Evolutionary conservation across 2,888 invertebrate genomes (phyloP), one percentile per base, ranked within the genome.

Genomic region (Cantharis rufa): DNA sequence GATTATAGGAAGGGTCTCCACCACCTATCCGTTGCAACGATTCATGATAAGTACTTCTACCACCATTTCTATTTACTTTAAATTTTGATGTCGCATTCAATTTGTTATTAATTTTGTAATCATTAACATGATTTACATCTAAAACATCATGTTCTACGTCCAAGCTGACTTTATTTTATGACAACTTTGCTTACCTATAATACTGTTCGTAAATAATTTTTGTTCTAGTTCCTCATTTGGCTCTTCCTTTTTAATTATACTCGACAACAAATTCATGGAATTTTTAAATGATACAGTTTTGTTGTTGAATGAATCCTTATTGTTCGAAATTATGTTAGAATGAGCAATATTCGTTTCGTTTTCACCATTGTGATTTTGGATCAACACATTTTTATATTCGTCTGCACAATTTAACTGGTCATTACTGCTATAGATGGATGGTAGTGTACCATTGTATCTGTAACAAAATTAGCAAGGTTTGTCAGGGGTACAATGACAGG

Each of bases 151-250:
- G 24, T 13, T 16, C 13, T 32, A 32, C 5, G 32, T 13, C 1
- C 5, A 32, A 32, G 32, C 1, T 4, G 5, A 32, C 13, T 32
- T 32, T 2, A 32, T 13, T 32, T 13, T 32, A 32, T 4, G n/a
- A 32, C 32, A n/a, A 32, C n/a, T 13, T 32, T 32, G n/a, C 81
- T 82, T 79, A 88, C 87, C 87, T 87, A 88, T 88, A 88, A 88
- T 88, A 88, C 88, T 88, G 88, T 87, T 86, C 81, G 86, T 84
- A 85, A 85, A 84, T 81, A 84, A 83, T 81, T 85, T 86, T 78
- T 84, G 83, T 79, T 86, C 85, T 71, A 81, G 82, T 78, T 85
- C 79, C 28, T 79, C 75, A 68, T 81, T 81, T 27, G 79, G 75
- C 78, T 81, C 82, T 64, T 64, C 64, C 21, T 79, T 79, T 73